Percentiles rank a stretch among this genome's conserved stretches.
phyloP scores from a whole-genome alignment of 2,113 vertebrate species.

The Ellobius talpinus region DNA sequence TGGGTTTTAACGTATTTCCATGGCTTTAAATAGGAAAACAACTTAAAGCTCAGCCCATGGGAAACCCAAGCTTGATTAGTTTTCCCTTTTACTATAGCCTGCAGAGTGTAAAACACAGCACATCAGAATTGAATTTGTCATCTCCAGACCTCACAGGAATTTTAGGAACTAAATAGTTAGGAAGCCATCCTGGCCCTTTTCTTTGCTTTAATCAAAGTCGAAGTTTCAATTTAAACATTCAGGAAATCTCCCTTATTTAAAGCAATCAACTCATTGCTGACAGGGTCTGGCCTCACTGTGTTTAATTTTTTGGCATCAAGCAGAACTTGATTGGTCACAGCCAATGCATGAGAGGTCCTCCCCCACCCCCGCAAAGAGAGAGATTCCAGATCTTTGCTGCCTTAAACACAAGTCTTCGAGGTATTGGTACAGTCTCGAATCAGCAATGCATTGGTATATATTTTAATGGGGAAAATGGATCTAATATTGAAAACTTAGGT shows the following conservation, averaged over 20 bases:
- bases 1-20: slow-evolving; percentile 89
- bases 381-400: slow-evolving; percentile 77
- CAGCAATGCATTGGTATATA: slow-evolving; percentile 66
- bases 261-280: slow-evolving; percentile 91
- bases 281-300: slow-evolving; percentile 88
- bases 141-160: slow-evolving; percentile 92
- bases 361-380: slow-evolving; percentile 63
- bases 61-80: slow-evolving; percentile 92
- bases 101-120: slow-evolving; percentile 91
- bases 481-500: slow-evolving; percentile 58
- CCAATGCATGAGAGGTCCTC: slow-evolving; percentile 80
- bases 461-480: slow-evolving; percentile 69
- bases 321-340: slow-evolving; percentile 89
- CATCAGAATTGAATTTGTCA: slow-evolving; percentile 94
- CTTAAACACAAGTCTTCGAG: slow-evolving; percentile 60
- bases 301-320: slow-evolving; percentile 91
- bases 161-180: slow-evolving; percentile 91
- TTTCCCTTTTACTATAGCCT: slow-evolving; percentile 90
- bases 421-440: slow-evolving; percentile 59
- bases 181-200: slow-evolving; percentile 90
- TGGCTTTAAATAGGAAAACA: slow-evolving; percentile 89
- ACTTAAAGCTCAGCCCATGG: slow-evolving; percentile 87
- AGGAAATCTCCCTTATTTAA: slow-evolving; percentile 94
- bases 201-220: slow-evolving; percentile 92
- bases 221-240: slow-evolving; percentile 92